A percentile compares a stretch with the other conserved stretches of the same genome.
Evolutionary conservation across 1,140 invertebrate species (phyloP).

Genomic region (Andrena cerasifolii): DNA sequence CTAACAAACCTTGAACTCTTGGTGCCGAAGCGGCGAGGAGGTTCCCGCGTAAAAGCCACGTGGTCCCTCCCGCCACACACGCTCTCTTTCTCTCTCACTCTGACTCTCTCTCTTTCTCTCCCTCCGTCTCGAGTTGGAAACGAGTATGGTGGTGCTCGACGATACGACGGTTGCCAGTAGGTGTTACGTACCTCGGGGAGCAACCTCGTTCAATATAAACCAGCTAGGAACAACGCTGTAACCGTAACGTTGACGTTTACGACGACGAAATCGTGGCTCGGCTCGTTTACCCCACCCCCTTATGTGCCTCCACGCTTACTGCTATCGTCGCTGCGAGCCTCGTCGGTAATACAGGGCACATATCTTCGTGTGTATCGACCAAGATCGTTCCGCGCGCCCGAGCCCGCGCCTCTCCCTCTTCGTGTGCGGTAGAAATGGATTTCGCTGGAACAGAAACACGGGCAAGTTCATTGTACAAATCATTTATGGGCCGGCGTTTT

Average conservation of each 20-base stretch:
- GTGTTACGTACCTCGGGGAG: constrained; percentile 83
- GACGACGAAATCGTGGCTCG: constrained; percentile 82
- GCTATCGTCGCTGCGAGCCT: constrained; percentile 58
- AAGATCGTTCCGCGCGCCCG: constrained; percentile 50
- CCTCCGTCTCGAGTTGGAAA: constrained; percentile 55
- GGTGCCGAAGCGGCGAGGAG: constrained; percentile 13
- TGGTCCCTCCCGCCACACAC: constrained; percentile 56
- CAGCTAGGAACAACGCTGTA: constrained; percentile 81
- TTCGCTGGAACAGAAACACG: constrained; percentile 36
- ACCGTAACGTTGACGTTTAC: constrained; percentile 83
- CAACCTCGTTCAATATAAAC: constrained; percentile 83
- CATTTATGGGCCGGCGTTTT: constrained; percentile 12
- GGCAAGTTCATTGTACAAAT: constrained; percentile 33
- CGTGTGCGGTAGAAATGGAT: constrained; percentile 39
- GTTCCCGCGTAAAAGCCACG: constrained; percentile 80
- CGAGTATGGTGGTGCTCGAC: constrained; percentile 64
- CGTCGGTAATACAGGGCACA: constrained; percentile 65
- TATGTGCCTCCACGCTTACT: constrained; percentile 57
- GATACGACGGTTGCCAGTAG: constrained; percentile 73
- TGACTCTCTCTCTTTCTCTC: constrained; percentile 6
- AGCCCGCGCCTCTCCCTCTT: constrained; percentile 40
- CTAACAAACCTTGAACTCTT: constrained; percentile 59
- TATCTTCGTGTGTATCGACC: constrained; percentile 53
- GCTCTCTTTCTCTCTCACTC: constrained; percentile 2
- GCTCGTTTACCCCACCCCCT: constrained; percentile 77